A percentile compares a stretch with the other conserved stretches of the same genome.
phyloP scores from a whole-genome alignment of 2,797 vertebrate genomes.

The Hozukius guyotensis region DNA sequence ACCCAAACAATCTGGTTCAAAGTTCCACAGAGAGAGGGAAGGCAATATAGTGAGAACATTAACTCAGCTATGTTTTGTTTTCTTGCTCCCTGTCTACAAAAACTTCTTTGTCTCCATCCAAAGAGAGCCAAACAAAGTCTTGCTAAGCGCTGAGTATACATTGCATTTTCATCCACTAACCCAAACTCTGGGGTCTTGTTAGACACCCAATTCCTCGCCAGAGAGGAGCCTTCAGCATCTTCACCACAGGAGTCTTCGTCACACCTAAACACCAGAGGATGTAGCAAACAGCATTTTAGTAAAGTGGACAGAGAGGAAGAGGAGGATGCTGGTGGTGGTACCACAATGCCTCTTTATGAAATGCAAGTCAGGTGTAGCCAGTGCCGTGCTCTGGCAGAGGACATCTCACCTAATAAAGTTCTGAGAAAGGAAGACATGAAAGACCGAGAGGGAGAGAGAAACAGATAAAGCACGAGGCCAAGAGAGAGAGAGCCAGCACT shows the following conservation, averaged over 20 bases:
- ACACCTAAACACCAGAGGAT: constrained; percentile 49
- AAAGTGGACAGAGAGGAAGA: constrained; percentile 25
- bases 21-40: constrained; percentile 7
- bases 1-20: constrained; percentile 44
- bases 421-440: constrained; percentile 38
- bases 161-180: constrained; percentile 61
- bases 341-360: constrained; percentile 29
- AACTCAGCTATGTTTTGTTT: constrained; percentile 12
- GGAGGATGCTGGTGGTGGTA: neutral
- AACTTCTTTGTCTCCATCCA: constrained; percentile 3
- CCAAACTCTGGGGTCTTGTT: constrained; percentile 73
- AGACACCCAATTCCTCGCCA: constrained; percentile 65
- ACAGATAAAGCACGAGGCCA: neutral
- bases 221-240: constrained; percentile 47
- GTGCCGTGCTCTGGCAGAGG: constrained; percentile 11
- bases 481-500: neutral
- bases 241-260: constrained; percentile 43
- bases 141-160: constrained; percentile 23
- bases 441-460: constrained; percentile 1
- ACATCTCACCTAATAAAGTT: constrained; percentile 69
- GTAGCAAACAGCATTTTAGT: constrained; percentile 44
- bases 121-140: neutral
- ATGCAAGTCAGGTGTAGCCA: constrained; percentile 45
- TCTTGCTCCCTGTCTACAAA: neutral
- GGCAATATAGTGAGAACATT: constrained; percentile 33